Conservation (phyloP, 2,888 invertebrate species). For the Strigamia maritima region DNA sequence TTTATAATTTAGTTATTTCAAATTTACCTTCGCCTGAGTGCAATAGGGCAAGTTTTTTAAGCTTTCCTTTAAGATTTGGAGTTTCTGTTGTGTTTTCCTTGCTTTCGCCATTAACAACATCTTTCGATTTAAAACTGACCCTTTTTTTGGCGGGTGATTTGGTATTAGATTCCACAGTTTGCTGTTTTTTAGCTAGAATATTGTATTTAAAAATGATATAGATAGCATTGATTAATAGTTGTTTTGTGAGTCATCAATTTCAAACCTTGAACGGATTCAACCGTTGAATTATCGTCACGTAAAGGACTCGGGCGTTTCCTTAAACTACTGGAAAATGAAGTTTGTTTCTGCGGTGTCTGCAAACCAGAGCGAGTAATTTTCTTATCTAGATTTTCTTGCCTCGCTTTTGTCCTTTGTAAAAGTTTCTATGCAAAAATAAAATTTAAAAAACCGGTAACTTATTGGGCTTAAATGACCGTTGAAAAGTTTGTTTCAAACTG, state of each 20-base stretch:
- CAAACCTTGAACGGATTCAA: conserved; percentile 6
- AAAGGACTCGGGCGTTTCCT: conserved; percentile 42
- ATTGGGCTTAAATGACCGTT: conserved; percentile 35
- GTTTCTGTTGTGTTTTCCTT: background rate
- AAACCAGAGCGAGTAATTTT: conserved; percentile 36
- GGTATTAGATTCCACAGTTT: background rate
- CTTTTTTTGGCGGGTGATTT: background rate
- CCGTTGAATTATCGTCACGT: conserved; percentile 37
- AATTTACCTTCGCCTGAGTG: conserved; percentile 15
- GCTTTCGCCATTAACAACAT: background rate
- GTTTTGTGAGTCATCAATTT: background rate
- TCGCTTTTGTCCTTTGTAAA: conserved; percentile 46
- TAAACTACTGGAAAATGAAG: background rate
- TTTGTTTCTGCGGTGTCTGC: conserved; percentile 19
- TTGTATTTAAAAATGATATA: too few relatives aligned
- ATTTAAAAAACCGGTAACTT: background rate
- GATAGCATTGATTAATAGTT: background rate
- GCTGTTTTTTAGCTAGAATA: too few relatives aligned
- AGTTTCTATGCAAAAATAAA: conserved; percentile 42
- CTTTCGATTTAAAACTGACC: background rate
- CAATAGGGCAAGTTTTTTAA: background rate
- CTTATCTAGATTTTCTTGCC: conserved; percentile 45
- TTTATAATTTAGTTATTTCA: background rate
- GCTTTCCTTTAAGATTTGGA: background rate
- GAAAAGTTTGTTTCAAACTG: background rate